Evolutionary conservation across 2,113 vertebrate genomes (phyloP), one percentile per base, ranked within the genome.

Genomic region (Sorex fumeus): DNA sequence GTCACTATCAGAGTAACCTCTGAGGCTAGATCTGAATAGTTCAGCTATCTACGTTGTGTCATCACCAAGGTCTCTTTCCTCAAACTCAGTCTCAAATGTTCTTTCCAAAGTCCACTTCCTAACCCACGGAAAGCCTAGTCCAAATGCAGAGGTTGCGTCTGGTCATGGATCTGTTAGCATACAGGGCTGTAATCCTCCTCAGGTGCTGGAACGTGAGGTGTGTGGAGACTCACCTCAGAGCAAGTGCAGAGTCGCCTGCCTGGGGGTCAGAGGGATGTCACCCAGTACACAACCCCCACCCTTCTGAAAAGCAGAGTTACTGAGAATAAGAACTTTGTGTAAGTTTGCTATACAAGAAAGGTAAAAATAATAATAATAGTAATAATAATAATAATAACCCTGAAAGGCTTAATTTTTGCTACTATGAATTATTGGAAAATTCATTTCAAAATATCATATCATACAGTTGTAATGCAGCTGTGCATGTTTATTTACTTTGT

Each of bases 231-330:
- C 47, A 50, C 13, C 9, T 50, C 13, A 50, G 47, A 50, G 13
- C 47, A 50, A 40, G 40, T 40, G 40, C 40, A 3, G 40, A 40
- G 40, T 40, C 40, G 3, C 47, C 47, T 50, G 47, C 47, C 47
- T 50, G 1, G 4, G 4, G 13, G 18, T 19, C 40, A 27, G 67
- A 50, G 15, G 66, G n/a, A 11, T 34, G 9, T 8, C 23, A 16
- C 34, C 1, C 0, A 3, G 19, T 1, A 9, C 5, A 13, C 25
- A 62, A 4, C n/a, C 30, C n/a, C 12, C 15, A 30, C 60, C 36
- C 53, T 53, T 64, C 67, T 45, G 43, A n/a, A 23, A 18, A 34
- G 25, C 10, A 10, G 62, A 82, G 23, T 83, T 8, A 7, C 0
- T 25, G 40, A 77, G n/a, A 32, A 23, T 79, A 72, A 3, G 4